phyloP scores from a whole-genome alignment of 1,140 invertebrate species.

The Cheumatopsyche charites region DNA sequence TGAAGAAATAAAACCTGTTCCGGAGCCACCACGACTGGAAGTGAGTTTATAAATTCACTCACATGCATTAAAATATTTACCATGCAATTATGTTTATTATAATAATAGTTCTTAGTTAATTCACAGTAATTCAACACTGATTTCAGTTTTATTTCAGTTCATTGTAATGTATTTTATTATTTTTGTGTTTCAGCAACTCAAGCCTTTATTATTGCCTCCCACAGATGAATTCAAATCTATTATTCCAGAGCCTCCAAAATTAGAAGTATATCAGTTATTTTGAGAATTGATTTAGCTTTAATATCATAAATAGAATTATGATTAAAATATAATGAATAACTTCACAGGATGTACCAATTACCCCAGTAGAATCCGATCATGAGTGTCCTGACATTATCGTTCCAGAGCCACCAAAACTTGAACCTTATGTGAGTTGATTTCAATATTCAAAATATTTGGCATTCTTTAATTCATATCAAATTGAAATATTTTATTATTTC shows the following conservation, averaged over 20 bases:
- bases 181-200: too few relatives aligned
- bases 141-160: too few relatives aligned
- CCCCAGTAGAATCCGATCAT: not conserved
- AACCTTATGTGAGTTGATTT: too few relatives aligned
- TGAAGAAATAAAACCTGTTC: not conserved
- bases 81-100: not conserved
- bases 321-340: not conserved
- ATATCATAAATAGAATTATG: not conserved
- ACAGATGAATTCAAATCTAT: not conserved
- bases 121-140: too few relatives aligned
- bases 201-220: too few relatives aligned
- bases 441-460: too few relatives aligned
- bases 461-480: not conserved
- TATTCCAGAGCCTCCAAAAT: conserved; percentile 6
- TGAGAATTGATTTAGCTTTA: too few relatives aligned
- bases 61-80: not conserved
- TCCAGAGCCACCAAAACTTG: not conserved
- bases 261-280: too few relatives aligned
- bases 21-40: not conserved
- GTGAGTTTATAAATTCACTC: not conserved
- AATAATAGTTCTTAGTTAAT: not conserved
- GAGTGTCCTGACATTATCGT: not conserved
- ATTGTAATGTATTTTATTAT: too few relatives aligned
- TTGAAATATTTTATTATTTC: not conserved
- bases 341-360: not conserved